These are phyloP conservation scores for Chrysotoxum bicinctum DNA, from an alignment of 2,888 invertebrate species.

Conservation along the genomic window DNA sequence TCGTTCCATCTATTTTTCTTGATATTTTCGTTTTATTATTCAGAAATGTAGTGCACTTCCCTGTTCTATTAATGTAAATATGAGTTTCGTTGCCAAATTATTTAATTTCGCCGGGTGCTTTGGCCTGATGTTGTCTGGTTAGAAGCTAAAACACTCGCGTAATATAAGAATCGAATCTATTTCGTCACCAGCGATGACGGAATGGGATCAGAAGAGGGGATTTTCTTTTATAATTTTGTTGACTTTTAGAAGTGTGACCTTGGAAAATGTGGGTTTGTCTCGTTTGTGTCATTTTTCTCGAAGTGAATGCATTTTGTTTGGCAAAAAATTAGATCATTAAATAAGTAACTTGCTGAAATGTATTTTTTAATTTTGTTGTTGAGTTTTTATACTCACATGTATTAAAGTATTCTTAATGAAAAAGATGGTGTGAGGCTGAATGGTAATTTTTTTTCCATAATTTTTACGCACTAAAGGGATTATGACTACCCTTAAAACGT, in stretches of 20 bases:
- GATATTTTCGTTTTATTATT: not conserved
- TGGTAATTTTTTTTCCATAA: too few relatives aligned
- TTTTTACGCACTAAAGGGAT: too few relatives aligned
- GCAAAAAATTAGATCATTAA: not conserved
- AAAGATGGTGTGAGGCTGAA: too few relatives aligned
- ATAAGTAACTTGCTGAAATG: too few relatives aligned
- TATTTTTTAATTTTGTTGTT: too few relatives aligned
- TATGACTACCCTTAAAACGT: too few relatives aligned
- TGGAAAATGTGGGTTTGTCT: conserved; percentile 40
- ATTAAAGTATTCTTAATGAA: too few relatives aligned
- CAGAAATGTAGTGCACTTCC: conserved; percentile 7
- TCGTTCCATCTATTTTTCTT: not conserved
- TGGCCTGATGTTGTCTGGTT: not conserved
- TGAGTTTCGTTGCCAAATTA: conserved; percentile 32
- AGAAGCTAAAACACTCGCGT: not conserved
- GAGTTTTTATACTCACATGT: too few relatives aligned
- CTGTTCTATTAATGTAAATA: conserved; percentile 45
- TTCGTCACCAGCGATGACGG: conserved; percentile 54
- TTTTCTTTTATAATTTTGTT: conserved; percentile 1
- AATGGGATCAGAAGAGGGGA: not conserved
- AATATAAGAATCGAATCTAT: not conserved
- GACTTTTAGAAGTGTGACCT: conserved; percentile 27
- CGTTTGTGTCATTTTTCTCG: conserved; percentile 8
- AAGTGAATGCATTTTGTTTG: not conserved
- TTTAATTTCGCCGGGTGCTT: conserved; percentile 21